A percentile compares a stretch with the other conserved stretches of the same genome.
These are phyloP conservation scores for Andrena flavipes DNA, from an alignment of 2,888 invertebrate genomes.

Conservation along the genomic window DNA sequence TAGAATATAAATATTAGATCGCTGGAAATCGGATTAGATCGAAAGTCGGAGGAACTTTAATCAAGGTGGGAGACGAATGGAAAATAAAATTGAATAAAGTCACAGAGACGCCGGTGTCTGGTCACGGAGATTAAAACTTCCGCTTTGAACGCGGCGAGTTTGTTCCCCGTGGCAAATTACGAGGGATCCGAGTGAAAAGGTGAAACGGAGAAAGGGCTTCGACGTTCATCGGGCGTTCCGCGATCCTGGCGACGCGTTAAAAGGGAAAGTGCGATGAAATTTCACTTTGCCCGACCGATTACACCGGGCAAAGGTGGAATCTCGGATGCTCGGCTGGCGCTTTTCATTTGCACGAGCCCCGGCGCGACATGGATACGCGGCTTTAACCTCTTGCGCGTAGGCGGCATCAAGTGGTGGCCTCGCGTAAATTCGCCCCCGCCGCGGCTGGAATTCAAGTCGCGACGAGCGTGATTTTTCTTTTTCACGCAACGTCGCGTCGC, in stretches of 20 bases:
- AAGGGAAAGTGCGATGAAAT: slow-evolving; percentile 19
- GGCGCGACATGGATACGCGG: slow-evolving; percentile 3
- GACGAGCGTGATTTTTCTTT: slow-evolving; percentile 9
- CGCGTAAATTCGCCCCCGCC: slow-evolving; percentile 17
- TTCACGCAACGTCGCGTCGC: neutral
- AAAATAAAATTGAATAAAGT: slow-evolving; percentile 4
- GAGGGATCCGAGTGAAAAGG: neutral
- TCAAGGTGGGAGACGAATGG: neutral
- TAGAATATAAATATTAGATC: no score
- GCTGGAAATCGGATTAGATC: no score
- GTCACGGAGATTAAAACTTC: neutral
- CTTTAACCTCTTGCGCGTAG: slow-evolving; percentile 12
- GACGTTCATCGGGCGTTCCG: slow-evolving; percentile 4
- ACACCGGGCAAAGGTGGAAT: slow-evolving; percentile 10
- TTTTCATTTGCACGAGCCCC: slow-evolving; percentile 10
- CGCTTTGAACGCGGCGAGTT: neutral
- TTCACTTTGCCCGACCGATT: slow-evolving; percentile 14
- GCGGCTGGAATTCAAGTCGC: neutral
- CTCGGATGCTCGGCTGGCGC: neutral
- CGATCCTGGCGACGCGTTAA: slow-evolving; percentile 2
- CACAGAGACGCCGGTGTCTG: neutral
- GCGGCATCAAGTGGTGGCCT: slow-evolving; percentile 2
- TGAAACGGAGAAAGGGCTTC: neutral
- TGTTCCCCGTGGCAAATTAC: slow-evolving; percentile 7
- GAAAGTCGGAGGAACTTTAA: neutral